Evolutionary conservation across 1,140 invertebrate species (phyloP).

Genomic region (Drosophila sp.): DNA sequence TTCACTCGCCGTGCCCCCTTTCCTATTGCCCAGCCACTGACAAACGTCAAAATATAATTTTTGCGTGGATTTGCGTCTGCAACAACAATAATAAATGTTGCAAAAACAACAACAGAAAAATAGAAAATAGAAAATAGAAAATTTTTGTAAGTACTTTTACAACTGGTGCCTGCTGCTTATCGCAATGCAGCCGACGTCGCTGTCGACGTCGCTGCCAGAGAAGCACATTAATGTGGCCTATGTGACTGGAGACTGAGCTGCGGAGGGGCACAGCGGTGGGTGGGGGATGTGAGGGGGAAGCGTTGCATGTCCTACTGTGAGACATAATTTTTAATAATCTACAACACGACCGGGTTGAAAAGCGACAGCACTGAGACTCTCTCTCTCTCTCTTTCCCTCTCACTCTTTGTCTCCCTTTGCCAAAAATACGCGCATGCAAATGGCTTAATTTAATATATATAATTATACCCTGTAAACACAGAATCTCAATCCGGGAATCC

Average conservation of each 20-base stretch:
- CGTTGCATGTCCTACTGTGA: slow-evolving; percentile 80
- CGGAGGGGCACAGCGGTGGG: not conserved
- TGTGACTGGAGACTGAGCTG: slow-evolving; percentile 51
- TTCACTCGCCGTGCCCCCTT: too few species aligned
- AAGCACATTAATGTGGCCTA: slow-evolving; percentile 79
- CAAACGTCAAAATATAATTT: slow-evolving; percentile 81
- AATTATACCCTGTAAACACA: slow-evolving; percentile 71
- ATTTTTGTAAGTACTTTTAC: slow-evolving; percentile 69
- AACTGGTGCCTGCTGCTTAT: slow-evolving; percentile 72
- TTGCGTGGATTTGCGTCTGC: slow-evolving; percentile 74
- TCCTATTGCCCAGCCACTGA: slow-evolving; percentile 47
- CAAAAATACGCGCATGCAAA: slow-evolving; percentile 78
- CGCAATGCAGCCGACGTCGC: slow-evolving; percentile 50
- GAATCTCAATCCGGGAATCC: too few species aligned
- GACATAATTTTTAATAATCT: slow-evolving; percentile 83
- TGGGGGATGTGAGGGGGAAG: slow-evolving; percentile 1
- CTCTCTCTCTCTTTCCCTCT: not conserved
- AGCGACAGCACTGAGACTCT: slow-evolving; percentile 19
- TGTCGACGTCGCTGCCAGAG: slow-evolving; percentile 16
- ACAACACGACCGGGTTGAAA: slow-evolving; percentile 67
- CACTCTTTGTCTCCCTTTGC: not conserved
- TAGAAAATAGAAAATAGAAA: slow-evolving; percentile 39
- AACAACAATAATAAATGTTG: slow-evolving; percentile 45
- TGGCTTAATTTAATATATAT: slow-evolving; percentile 79
- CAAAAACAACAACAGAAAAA: slow-evolving; percentile 35